These are phyloP conservation scores for Phrynocephalus forsythii DNA, from an alignment of 2,797 vertebrate species.

Conservation along the genomic window DNA sequence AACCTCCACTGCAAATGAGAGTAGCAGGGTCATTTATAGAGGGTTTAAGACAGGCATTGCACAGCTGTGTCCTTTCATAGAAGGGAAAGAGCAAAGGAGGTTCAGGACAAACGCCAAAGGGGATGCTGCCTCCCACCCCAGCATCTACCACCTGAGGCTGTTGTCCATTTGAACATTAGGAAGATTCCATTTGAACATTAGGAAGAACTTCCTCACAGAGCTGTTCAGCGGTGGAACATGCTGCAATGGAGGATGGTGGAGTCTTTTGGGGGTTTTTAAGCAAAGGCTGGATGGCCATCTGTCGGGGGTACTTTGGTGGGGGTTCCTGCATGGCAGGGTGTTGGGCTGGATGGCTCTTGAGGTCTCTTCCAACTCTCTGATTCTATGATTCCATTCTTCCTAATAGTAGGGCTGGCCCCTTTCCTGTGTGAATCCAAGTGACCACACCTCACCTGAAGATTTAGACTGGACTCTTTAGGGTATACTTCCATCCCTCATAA, in stretches of 20 bases:
- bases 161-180: not conserved
- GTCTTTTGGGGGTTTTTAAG: no score
- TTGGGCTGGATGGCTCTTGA: no score
- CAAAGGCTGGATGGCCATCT: no score
- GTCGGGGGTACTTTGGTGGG: no score
- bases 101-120: no score
- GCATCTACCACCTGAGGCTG: not conserved
- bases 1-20: not conserved
- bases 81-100: not conserved
- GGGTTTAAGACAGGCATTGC: not conserved
- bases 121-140: no score
- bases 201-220: no score
- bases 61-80: not conserved
- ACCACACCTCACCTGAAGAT: not conserved
- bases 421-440: not conserved
- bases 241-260: no score
- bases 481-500: not conserved
- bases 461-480: conserved; percentile 8
- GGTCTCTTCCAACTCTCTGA: no score
- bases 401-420: not conserved
- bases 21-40: not conserved
- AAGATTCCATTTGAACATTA: no score
- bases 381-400: not conserved
- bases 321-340: no score
- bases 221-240: no score